phyloP scores from a whole-genome alignment of 2,888 invertebrate genomes.

The Helobdella robusta region DNA sequence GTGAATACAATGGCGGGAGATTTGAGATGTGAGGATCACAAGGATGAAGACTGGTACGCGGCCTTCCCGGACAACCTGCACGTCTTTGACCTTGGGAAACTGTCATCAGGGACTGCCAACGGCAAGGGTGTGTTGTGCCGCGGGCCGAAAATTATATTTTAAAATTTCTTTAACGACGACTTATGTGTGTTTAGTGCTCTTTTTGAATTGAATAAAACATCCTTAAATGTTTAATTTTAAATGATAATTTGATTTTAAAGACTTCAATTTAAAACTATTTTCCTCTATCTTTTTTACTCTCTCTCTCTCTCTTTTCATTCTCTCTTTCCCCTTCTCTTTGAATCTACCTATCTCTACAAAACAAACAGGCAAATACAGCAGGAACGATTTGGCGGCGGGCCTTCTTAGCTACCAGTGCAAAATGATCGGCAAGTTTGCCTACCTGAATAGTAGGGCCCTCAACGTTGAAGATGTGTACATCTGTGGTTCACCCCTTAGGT shows the following conservation, averaged over 20 bases:
- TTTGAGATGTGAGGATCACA: neutral
- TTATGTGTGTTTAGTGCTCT: too few relatives aligned
- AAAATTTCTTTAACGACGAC: too few relatives aligned
- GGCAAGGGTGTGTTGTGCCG: conserved; percentile 10
- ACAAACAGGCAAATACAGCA: conserved; percentile 5
- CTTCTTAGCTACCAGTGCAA: neutral
- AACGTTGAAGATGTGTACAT: neutral
- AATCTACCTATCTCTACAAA: too few relatives aligned
- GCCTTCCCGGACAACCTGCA: neutral
- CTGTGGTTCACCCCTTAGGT: conserved; percentile 13
- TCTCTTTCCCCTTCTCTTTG: too few relatives aligned
- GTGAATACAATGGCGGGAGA: neutral
- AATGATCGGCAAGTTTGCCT: neutral
- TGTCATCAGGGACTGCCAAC: neutral
- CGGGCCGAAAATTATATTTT: too few relatives aligned
- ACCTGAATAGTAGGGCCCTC: neutral
- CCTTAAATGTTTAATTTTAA: too few relatives aligned
- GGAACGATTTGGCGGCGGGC: conserved; percentile 18
- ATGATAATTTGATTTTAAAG: too few relatives aligned
- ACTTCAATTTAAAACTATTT: too few relatives aligned
- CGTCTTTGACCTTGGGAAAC: conserved; percentile 14
- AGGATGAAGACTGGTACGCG: conserved; percentile 21
- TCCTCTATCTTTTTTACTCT: too few relatives aligned
- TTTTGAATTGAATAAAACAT: too few relatives aligned
- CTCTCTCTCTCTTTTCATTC: too few relatives aligned